phyloP scores from a whole-genome alignment of 2,888 invertebrate species.

The Calameuta filiformis region DNA sequence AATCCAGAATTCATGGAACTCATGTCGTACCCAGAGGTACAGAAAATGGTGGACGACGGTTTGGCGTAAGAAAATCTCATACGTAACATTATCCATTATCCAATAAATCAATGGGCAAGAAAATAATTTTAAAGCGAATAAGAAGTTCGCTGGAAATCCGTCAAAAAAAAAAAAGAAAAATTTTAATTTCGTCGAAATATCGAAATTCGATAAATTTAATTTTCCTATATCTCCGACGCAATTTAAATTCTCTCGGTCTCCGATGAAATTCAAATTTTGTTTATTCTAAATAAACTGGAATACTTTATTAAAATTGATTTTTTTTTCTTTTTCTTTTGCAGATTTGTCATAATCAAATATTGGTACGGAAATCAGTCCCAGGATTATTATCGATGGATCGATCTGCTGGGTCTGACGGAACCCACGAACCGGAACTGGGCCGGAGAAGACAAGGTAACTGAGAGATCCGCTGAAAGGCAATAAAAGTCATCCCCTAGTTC shows the following conservation, averaged over 20 bases:
- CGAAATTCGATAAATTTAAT: not conserved
- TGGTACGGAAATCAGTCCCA: slow-evolving; percentile 80
- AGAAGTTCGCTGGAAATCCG: not conserved
- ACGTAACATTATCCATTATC: not conserved
- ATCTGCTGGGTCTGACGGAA: slow-evolving; percentile 74
- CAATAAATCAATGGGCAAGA: not conserved
- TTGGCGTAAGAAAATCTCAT: slow-evolving; percentile 72
- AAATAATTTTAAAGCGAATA: not conserved
- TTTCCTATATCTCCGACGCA: not conserved
- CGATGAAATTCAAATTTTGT: not conserved
- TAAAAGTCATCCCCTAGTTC: not conserved
- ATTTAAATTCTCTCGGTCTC: not conserved
- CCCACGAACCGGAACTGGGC: slow-evolving; percentile 83
- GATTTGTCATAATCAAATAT: slow-evolving; percentile 82
- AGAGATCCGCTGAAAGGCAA: not conserved
- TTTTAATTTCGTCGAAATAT: not conserved
- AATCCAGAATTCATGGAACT: slow-evolving; percentile 79
- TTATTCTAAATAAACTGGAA: not conserved
- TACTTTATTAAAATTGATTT: not conserved
- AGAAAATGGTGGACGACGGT: slow-evolving; percentile 84
- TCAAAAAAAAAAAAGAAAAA: not conserved
- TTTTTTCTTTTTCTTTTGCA: slow-evolving; percentile 48
- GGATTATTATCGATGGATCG: slow-evolving; percentile 79
- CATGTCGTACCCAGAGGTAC: slow-evolving; percentile 75
- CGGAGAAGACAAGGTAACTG: slow-evolving; percentile 67